Evolutionary conservation across 2,113 vertebrate genomes (phyloP), one percentile per base, ranked within the genome.

Genomic region (Cheilinus undulatus): DNA sequence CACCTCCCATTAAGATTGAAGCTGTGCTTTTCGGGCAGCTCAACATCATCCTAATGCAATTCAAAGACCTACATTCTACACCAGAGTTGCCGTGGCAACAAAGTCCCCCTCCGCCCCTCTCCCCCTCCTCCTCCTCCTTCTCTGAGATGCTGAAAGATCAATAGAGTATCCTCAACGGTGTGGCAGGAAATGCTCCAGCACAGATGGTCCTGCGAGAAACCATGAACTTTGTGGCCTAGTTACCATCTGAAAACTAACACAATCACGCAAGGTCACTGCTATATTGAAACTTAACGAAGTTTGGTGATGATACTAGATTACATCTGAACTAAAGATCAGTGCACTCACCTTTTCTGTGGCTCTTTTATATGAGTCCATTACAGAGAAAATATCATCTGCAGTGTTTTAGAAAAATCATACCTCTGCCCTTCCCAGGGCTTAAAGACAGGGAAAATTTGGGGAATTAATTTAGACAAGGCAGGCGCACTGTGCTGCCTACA

Each of bases 31-130:
- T 86, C 69, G 50, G 73, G 78, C 80, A 77, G 82, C 80, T 83
- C 83, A 78, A 78, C 76, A 76, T 76, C 72, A 76, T 85, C 77
- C 84, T 92, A 91, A 92, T 94, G 85, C 49, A 77, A 93, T 93
- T 93, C 91, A 92, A 89, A 93, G 92, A 87, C 90, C 90, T 88
- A 85, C 80, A 92, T 93, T 93, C 85, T 88, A 84, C 80, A 70
- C 57, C 71, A 73, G 88, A 87, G 92, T 93, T 93, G 90, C 91
- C 89, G 65, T 93, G 89, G 93, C 88, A 94, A 94, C 93, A 80
- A 89, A 78, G 80, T 83, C 80, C 62, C 67, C 72, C 68, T 32
- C 26, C 11, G 10, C 20, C 15, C 9, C 24, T 22, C 15, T 59
- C 19, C 45, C 22, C 72, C 66, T 34, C 22, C 12, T 17, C 19